Evolutionary conservation across 92 coral and sea anemone species (phyloP), one percentile per base, ranked within the genome.

Genomic region (Epizoanthus rinbou): DNA sequence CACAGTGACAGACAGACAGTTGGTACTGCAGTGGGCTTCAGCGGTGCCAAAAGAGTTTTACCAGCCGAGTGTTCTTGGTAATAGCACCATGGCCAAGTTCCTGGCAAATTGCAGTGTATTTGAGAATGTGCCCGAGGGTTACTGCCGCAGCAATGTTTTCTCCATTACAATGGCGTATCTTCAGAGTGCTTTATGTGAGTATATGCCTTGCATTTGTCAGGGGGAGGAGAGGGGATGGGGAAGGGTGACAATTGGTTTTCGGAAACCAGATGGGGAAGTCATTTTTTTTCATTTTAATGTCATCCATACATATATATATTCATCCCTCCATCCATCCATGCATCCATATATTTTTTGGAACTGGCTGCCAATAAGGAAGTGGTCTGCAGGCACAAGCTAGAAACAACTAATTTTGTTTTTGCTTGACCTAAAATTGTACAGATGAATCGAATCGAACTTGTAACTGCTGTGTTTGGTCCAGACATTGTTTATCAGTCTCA

Each of bases 1-100:
- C 47, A 31, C 14, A 11, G 53, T 83, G 67, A 79, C 67, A 15
- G 84, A 39, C 7, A 58, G 58, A 25, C 65, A 47, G 10, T 91
- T 93, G 78, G 28, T 65, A 24, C 87, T 88, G 19, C 37, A 87
- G 41, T 74, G 87, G 6, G 85, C 88, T 13, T 90, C 88, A 17
- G 91, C 91, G 9, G 64, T 93, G 33, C 98, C 98, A 31, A 80
- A 63, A 57, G 98, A 93, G 85, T 93, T 93, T 62, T 89, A 88
- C 64, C 81, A 93, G 21, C 92, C 94, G 23, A 9, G 33, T 8
- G 57, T 87, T 35, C 90, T 93, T 10, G 85, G 75, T 23, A 90
- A 91, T 52, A 39, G 84, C 15, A 69, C 89, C 7, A 69, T 65
- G 85, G 85, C 47, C 3, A 88, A 75, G 50, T 93, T 91, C 80